phyloP scores from a whole-genome alignment of 2,797 vertebrate species.

The Phoebastria nigripes region DNA sequence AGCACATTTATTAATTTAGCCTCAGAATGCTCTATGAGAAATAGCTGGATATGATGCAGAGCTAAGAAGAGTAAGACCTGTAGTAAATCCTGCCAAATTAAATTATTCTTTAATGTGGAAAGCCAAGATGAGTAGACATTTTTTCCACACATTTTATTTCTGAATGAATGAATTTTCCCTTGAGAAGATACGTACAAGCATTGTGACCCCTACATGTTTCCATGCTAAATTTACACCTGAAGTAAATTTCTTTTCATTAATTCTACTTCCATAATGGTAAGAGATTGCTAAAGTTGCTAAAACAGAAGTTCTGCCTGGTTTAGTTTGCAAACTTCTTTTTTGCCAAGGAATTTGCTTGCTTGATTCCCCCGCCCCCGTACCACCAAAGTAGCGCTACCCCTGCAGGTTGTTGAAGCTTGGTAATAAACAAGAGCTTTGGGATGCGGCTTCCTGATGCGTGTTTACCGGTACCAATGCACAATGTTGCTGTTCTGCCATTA shows the following conservation, averaged over 20 bases:
- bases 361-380: neutral
- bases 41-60: neutral
- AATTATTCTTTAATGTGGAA: neutral
- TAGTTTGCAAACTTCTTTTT: neutral
- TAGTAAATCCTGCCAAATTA: neutral
- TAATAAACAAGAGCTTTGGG: neutral
- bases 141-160: neutral
- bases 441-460: neutral
- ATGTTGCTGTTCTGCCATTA: neutral
- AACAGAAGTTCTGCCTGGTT: neutral
- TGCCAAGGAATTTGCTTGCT: neutral
- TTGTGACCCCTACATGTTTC: neutral
- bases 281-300: neutral
- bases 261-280: neutral
- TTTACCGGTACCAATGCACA: fast-evolving
- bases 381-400: fast-evolving
- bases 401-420: neutral
- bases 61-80: neutral
- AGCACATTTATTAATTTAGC: neutral
- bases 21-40: neutral
- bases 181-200: neutral
- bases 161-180: neutral
- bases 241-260: neutral
- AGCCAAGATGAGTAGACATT: neutral
- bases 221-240: neutral